Evolutionary conservation across 2,888 invertebrate species (phyloP), one percentile per base, ranked within the genome.

Genomic region (Tetrapedia diversipes): DNA sequence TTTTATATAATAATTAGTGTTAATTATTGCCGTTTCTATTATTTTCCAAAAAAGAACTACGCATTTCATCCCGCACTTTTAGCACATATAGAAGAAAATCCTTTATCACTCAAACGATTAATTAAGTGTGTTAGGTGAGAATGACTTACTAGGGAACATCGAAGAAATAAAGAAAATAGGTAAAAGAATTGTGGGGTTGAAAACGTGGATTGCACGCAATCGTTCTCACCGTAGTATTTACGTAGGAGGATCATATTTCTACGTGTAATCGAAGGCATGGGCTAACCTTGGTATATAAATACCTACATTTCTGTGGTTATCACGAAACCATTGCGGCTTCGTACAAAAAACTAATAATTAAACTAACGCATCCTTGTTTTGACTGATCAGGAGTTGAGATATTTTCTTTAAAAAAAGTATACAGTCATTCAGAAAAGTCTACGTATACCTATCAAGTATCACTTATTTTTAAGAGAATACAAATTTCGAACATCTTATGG

Each of bases 201-300:
- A 29, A 34, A 45, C 81, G 64, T 81, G 79, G 75, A 83, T 82
- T 81, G 82, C 89, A 88, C 88, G 89, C 89, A 87, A 78, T 77
- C 65, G 64, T 82, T 81, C 68, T 70, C 77, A 77, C 72, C 57
- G 68, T 73, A 54, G 79, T n/a, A n/a, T n/a, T n/a, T n/a, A 77
- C 63, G 75, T 61, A 69, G 72, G 63, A 66, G 84, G 76, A 82
- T 86, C 77, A 77, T 74, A 80, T 79, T 81, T 73, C 81, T 70
- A 77, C 69, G 64, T 71, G 79, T 68, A 60, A 41, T n/a, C 14
- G 16, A n/a, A 69, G 71, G 69, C 68, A 68, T 56, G 82, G 77
- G 83, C 84, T 88, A 82, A 89, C 89, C 89, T 88, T 89, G 88
- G 80, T 66, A 77, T 77, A 81, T 79, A n/a, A n/a, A n/a, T n/a